Evolutionary conservation across 2,797 vertebrate species (phyloP).

Genomic region (Mormyrus hasselquistii): DNA sequence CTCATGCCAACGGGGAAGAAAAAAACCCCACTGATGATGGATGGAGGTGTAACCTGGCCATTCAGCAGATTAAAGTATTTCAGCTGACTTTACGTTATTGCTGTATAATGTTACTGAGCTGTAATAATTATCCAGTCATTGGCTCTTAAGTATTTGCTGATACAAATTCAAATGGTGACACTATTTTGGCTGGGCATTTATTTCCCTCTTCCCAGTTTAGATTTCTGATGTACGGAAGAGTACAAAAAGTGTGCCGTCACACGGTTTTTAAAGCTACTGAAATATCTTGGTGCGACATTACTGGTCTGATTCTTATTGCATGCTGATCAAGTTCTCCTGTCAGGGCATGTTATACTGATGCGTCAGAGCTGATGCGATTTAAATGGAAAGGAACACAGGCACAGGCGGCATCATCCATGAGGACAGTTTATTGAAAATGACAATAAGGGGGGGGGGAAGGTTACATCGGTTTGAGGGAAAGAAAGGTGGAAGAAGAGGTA

Average conservation of each 20-base stretch:
- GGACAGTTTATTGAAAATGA: conserved; percentile 40
- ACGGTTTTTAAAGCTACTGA: not conserved
- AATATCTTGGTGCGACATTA: not conserved
- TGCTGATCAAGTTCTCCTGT: not conserved
- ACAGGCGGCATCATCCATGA: conserved; percentile 8
- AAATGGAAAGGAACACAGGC: not conserved
- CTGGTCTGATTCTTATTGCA: not conserved
- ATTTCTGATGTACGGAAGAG: not conserved
- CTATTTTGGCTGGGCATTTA: not conserved
- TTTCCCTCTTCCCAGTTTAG: not conserved
- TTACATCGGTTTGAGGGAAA: conserved; percentile 15
- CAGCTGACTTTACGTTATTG: no score
- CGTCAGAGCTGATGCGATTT: not conserved
- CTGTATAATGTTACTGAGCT: no score
- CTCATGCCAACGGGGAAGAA: no score
- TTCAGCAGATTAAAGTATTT: no score
- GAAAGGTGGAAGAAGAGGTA: conserved; percentile 22
- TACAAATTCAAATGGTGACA: no score
- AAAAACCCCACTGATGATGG: no score
- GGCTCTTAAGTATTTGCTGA: no score
- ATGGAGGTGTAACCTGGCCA: no score
- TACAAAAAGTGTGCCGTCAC: not conserved
- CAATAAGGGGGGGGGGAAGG: not conserved
- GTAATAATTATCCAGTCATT: no score
- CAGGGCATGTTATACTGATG: not conserved